Conservation (phyloP, 2,113 vertebrate species). For the Pleuronectes platessa region DNA sequence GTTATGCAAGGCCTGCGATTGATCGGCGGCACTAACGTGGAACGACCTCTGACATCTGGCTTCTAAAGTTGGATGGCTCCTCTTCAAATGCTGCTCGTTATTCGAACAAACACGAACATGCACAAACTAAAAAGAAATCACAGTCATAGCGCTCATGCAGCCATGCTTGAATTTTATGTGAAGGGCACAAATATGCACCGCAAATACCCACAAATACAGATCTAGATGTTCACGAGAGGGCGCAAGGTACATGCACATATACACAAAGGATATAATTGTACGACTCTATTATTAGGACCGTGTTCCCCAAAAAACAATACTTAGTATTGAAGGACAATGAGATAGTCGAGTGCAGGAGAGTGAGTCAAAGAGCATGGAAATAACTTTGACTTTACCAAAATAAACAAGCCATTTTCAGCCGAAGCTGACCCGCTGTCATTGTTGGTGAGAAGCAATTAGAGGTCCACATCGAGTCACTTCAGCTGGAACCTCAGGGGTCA, state of each 20-base stretch:
- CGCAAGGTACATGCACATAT: slow-evolving; percentile 13
- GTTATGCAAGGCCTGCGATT: slow-evolving; percentile 79
- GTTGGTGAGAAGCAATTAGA: slow-evolving; percentile 71
- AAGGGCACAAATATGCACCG: slow-evolving; percentile 10
- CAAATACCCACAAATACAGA: slow-evolving; percentile 18
- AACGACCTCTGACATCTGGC: slow-evolving; percentile 79
- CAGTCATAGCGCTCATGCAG: slow-evolving; percentile 22
- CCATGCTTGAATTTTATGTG: slow-evolving; percentile 19
- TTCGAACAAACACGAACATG: slow-evolving; percentile 65
- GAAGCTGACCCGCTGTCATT: slow-evolving; percentile 49
- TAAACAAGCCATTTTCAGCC: slow-evolving; percentile 35
- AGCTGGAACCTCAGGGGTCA: slow-evolving; percentile 51
- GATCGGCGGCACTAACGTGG: slow-evolving; percentile 79
- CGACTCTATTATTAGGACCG: not conserved
- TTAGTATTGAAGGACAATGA: slow-evolving; percentile 7
- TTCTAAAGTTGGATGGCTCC: slow-evolving; percentile 69
- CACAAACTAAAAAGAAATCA: slow-evolving; percentile 62
- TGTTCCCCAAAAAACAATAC: slow-evolving; percentile 9
- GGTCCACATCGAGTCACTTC: slow-evolving; percentile 51
- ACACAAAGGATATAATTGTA: not conserved
- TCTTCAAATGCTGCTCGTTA: slow-evolving; percentile 66
- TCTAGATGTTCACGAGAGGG: not conserved
- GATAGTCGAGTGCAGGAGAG: not conserved
- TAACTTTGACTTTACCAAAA: slow-evolving; percentile 43
- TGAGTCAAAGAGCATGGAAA: slow-evolving; percentile 7